These are phyloP conservation scores for Xiphophorus hellerii DNA, from an alignment of 2,113 vertebrate genomes.

Conservation along the genomic window DNA sequence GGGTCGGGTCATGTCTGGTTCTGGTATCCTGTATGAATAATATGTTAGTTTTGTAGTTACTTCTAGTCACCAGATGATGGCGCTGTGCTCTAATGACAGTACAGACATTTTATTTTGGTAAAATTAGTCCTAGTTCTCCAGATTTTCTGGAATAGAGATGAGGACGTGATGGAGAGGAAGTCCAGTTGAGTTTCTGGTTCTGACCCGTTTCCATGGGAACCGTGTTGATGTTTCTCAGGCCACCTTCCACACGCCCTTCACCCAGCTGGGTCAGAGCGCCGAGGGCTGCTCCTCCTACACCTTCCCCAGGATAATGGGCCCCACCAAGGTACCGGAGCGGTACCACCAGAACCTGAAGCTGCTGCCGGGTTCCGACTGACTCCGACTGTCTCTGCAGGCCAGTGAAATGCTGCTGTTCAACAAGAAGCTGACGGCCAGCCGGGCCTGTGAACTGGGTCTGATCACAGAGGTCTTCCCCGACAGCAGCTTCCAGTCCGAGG, in stretches of 20 bases:
- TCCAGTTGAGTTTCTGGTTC: not conserved
- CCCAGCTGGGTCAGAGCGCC: slow-evolving; percentile 70
- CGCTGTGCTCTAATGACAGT: no score
- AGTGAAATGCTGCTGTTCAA: slow-evolving; percentile 92
- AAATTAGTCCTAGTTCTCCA: no score
- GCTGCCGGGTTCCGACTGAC: not conserved
- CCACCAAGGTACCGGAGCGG: slow-evolving; percentile 44
- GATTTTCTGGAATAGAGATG: no score
- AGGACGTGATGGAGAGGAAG: no score
- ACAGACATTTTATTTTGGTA: no score
- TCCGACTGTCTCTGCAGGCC: slow-evolving; percentile 75
- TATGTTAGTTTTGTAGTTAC: no score
- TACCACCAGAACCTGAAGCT: not conserved
- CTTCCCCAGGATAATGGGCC: slow-evolving; percentile 69
- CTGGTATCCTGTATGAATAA: no score
- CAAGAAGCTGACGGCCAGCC: slow-evolving; percentile 88
- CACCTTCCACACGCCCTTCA: slow-evolving; percentile 71
- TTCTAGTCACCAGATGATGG: no score
- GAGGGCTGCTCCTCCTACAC: slow-evolving; percentile 74
- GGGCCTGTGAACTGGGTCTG: slow-evolving; percentile 86
- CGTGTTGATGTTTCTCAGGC: slow-evolving; percentile 43
- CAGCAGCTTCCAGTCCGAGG: slow-evolving; percentile 87
- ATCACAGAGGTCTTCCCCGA: slow-evolving; percentile 93
- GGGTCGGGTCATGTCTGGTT: no score
- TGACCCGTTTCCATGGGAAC: not conserved